Evolutionary conservation across 2,797 vertebrate genomes (phyloP).

Genomic region (Microtus agrestis): DNA sequence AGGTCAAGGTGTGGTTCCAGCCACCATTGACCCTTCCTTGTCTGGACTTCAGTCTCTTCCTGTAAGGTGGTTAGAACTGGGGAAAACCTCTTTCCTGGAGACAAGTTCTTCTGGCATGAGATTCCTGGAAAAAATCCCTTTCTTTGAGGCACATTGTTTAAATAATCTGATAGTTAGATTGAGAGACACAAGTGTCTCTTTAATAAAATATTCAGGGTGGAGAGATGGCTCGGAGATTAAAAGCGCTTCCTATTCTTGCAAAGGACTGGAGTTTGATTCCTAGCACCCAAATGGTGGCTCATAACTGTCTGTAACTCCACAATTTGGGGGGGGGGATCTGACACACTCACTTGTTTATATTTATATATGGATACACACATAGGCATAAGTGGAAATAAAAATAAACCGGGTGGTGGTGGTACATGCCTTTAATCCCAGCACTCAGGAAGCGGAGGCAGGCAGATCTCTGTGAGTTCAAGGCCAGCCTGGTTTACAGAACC

Average conservation of each 20-base stretch:
- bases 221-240: neutral
- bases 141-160: neutral
- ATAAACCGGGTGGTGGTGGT: neutral
- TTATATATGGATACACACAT: neutral
- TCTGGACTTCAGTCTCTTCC: neutral
- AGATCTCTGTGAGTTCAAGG: too few relatives aligned
- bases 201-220: neutral
- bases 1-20: neutral
- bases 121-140: neutral
- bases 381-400: neutral
- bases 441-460: too few relatives aligned
- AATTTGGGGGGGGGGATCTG: neutral
- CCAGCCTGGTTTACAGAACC: too few relatives aligned
- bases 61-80: neutral
- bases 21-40: neutral
- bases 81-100: neutral
- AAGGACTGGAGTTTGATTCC: neutral
- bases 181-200: neutral
- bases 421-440: too few relatives aligned
- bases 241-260: neutral
- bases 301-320: neutral
- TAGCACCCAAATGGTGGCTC: neutral
- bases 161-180: neutral
- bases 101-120: neutral
- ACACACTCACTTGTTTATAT: neutral